Evolutionary conservation across 2,888 invertebrate genomes (phyloP), one percentile per base, ranked within the genome.

Genomic region (Nomada ruficornis): DNA sequence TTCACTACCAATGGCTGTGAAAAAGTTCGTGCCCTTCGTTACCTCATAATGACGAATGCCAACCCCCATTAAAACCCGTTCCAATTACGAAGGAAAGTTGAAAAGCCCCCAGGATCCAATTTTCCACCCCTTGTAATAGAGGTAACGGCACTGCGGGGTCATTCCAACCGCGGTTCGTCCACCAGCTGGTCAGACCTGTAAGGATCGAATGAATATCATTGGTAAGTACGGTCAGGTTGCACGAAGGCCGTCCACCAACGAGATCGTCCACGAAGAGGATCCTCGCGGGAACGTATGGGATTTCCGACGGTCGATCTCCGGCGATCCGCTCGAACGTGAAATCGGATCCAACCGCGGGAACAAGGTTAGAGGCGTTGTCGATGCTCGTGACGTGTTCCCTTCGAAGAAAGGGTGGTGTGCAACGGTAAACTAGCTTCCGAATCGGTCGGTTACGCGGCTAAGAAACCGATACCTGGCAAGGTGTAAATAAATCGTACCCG

Each of bases 231-330:
- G 67, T 85, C 80, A 69, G 65, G 72, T 88, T 84, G 78, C 86
- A 74, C 20, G 65, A 57, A 65, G 73, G 72, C 20, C 36, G 55
- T 54, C 54, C 20, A 20, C 26, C 67, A 23, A 68, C 67, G 81
- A 69, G 73, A 65, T 67, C 59, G 60, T 18, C 75, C 26, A 55
- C 54, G 75, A 87, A 89, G 86, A 80, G 80, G 82, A 89, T 90
- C 86, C 88, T 85, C 87, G 85, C 86, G 89, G 86, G 88, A 89
- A 89, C 84, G 84, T 85, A 87, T 88, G 89, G 75, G 83, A 89
- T 90, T 90, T 85, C 87, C 86, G 70, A 76, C 76, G 84, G 77
- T 84, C 87, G 85, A 85, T 89, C 89, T 83, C 79, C 60, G 68
- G 60, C 78, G 83, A 86, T 83, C 82, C 83, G 83, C 47, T 85